These are phyloP conservation scores for Cheilosia soror DNA, from an alignment of 2,888 invertebrate species.

Conservation along the genomic window DNA sequence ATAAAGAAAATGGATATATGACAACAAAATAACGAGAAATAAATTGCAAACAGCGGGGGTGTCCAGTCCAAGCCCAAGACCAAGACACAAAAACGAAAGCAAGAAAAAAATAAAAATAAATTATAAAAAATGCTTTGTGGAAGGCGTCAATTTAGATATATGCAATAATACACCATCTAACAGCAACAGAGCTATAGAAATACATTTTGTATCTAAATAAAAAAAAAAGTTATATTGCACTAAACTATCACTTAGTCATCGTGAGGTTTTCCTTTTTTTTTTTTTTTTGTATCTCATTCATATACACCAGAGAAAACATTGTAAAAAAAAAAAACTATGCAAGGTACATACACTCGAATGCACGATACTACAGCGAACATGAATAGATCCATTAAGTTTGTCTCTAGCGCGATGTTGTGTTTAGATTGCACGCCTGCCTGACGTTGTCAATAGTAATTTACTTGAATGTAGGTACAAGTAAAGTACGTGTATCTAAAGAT, in stretches of 20 bases:
- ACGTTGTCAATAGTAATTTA: not conserved
- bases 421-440: slow-evolving; percentile 16
- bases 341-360: not conserved
- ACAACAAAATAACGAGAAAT: not conserved
- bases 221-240: slow-evolving; percentile 47
- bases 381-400: slow-evolving; percentile 36
- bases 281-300: not conserved
- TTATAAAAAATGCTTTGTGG: slow-evolving; percentile 33
- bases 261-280: slow-evolving; percentile 27
- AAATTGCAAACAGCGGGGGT: slow-evolving; percentile 49
- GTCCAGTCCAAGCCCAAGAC: too few relatives aligned
- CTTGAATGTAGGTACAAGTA: not conserved
- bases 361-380: slow-evolving; percentile 8
- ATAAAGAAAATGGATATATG: not conserved
- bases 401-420: slow-evolving; percentile 43
- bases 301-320: slow-evolving; percentile 9
- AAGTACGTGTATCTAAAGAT: not conserved
- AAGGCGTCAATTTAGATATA: slow-evolving; percentile 68
- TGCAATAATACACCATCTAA: slow-evolving; percentile 33
- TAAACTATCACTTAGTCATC: slow-evolving; percentile 57
- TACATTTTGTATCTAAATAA: slow-evolving; percentile 31
- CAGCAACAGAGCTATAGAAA: slow-evolving; percentile 14
- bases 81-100: slow-evolving; percentile 11
- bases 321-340: slow-evolving; percentile 3
- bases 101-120: not conserved